Evolutionary conservation across 2,113 vertebrate genomes (phyloP), one percentile per base, ranked within the genome.

Genomic region (Amblyopsis rosae): DNA sequence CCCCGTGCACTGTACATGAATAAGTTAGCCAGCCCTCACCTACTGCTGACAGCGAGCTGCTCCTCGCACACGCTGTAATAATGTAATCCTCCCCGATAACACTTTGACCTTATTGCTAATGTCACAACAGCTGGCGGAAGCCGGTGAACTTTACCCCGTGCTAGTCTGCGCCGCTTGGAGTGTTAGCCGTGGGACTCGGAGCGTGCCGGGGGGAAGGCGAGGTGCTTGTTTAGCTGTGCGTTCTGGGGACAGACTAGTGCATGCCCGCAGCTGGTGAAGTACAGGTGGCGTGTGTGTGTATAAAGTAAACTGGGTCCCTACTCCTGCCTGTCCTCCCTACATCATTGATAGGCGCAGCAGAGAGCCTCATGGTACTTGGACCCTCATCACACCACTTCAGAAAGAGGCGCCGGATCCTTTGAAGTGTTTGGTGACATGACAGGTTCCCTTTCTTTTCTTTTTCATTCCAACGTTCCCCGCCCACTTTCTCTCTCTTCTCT

Each of bases 381-480:
- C 91, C 90, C 86, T 90, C 81, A 81, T 83, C 81, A 73, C 81
- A 84, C 88, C 89, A 85, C 89, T 90, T 92, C 91, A 91, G 79
- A 92, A 90, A 89, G 83, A 85, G 82, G 86, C 88, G 82, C 75
- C 72, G 73, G 72, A 68, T 82, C 74, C 90, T 93, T 93, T 93
- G 92, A 93, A 92, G 92, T 93, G 86, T 90, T 90, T 51, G 82
- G 86, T 76, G 79, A 91, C 90, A 88, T 90, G 90, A 92, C 91
- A 92, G 91, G 90, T 92, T 92, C 79, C 85, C 89, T 88, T 91
- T 90, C 85, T 90, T 90, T 90, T 87, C 88, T 84, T 87, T 91
- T 93, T 92, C 90, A 91, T 90, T 93, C 88, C 84, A 73, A 53
- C 45, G 81, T 79, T 79, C 85, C 90, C 91, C 90, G 87, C 89